These are phyloP conservation scores for Hirundichthys speculiger DNA, from an alignment of 2,113 vertebrate species.

Conservation along the genomic window DNA sequence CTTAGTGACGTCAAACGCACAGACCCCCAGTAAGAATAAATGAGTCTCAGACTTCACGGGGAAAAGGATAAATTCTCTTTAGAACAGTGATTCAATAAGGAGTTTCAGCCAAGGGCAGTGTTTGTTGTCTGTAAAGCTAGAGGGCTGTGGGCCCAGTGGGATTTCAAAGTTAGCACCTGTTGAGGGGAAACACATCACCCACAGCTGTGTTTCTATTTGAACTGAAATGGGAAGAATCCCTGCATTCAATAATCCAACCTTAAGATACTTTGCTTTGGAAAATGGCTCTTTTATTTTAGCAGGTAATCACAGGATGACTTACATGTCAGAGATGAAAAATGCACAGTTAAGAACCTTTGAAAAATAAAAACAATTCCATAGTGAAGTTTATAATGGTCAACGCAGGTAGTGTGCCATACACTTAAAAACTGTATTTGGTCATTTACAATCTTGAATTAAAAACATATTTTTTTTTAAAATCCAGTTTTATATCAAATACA, in stretches of 20 bases:
- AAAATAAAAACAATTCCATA: too few relatives aligned
- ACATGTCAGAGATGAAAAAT: not conserved
- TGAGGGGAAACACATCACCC: constrained; percentile 46
- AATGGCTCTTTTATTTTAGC: constrained; percentile 34
- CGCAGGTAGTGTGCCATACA: too few relatives aligned
- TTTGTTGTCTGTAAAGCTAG: constrained; percentile 51
- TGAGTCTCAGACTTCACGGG: constrained; percentile 33
- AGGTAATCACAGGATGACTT: not conserved
- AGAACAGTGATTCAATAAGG: constrained; percentile 5
- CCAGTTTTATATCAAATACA: too few relatives aligned
- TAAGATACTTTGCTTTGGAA: constrained; percentile 7
- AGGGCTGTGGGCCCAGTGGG: constrained; percentile 26
- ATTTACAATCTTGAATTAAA: not conserved
- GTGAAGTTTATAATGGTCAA: too few relatives aligned
- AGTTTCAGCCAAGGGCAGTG: constrained; percentile 31
- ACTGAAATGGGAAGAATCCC: constrained; percentile 4
- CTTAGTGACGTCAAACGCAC: constrained; percentile 31
- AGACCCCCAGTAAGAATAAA: constrained; percentile 35
- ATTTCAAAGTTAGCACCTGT: constrained; percentile 57
- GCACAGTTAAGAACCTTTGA: constrained; percentile 2
- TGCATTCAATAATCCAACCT: not conserved
- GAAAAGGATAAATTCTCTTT: constrained; percentile 23
- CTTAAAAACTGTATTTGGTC: not conserved
- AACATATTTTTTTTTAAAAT: not conserved
- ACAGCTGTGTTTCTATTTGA: constrained; percentile 48